Evolutionary conservation across 2,888 invertebrate species (phyloP).

Genomic region (Platycnemis pennipes): DNA sequence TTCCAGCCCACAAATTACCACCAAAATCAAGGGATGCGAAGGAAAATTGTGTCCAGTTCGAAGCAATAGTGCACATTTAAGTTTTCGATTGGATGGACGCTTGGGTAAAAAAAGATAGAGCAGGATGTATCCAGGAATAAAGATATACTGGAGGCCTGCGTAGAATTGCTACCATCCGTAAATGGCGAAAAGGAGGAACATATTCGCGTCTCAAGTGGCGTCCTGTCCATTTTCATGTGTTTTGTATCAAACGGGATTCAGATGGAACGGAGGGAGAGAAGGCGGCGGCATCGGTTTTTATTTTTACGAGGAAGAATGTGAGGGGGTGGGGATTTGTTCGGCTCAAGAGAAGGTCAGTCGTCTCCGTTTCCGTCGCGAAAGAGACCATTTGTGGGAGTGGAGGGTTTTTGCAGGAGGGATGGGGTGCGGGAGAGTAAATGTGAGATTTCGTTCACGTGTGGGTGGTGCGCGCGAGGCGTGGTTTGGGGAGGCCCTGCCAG

Average conservation of each 20-base stretch:
- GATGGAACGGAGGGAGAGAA: neutral
- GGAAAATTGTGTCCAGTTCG: neutral
- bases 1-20: too few relatives aligned
- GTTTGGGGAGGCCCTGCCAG: neutral
- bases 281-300: neutral
- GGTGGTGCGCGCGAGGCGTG: neutral
- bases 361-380: neutral
- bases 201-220: neutral
- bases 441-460: neutral
- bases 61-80: too few relatives aligned
- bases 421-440: neutral
- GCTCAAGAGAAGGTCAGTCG: neutral
- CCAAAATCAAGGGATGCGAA: too few relatives aligned
- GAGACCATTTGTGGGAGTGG: neutral
- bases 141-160: neutral
- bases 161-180: neutral
- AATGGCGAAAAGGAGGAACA: neutral
- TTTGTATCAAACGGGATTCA: neutral
- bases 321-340: neutral
- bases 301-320: constrained; percentile 7
- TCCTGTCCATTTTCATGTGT: neutral
- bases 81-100: neutral
- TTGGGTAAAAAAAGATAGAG: neutral
- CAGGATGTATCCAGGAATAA: neutral
- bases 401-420: neutral